Evolutionary conservation across 2,113 vertebrate species (phyloP), one percentile per base, ranked within the genome.

Genomic region (Irena cyanogastra): DNA sequence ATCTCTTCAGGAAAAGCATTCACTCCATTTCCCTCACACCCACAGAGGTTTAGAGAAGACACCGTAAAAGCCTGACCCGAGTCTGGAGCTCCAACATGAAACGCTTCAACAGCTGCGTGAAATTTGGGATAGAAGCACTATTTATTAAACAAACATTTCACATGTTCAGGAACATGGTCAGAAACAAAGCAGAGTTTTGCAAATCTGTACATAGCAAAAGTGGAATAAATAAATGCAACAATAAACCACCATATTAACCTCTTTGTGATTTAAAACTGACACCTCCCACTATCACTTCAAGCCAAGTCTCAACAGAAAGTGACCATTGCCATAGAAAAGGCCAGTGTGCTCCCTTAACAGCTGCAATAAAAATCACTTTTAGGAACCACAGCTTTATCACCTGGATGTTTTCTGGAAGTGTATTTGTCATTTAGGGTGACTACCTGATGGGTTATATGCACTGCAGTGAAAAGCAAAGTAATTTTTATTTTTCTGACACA

Each of bases 251-350:
- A n/a, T 7, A 83, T 70, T 66, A 89, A 90, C 33, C 57, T 89
- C 45, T 91, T 59, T 47, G 2, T 65, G 50, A 59, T 77, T 69
- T 89, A 80, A 89, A 89, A 79, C 45, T 82, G 59, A 79, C 26
- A 79, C 26, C 31, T 59, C 37, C 23, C 18, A 41, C 39, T 33
- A 54, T n/a, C 70, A 57, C 47, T 76, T 80, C 41, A 82, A 83
- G 53, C 57, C 28, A 57, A 83, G 30, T 47, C 76, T 90, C 85
- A 90, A 41, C 35, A 93, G 66, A 93, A 89, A 37, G 47, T 91
- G 79, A 64, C 39, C 53, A 66, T 82, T 54, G 54, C 35, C 35
- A 50, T 3, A 56, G 35, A 79, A 82, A 94, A 56, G 45, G 28
- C 16, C 72, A 56, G 0, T 37, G 35, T 69, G 80, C 30, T 81